phyloP scores from a whole-genome alignment of 2,797 vertebrate genomes.

The Epinephelus awoara region DNA sequence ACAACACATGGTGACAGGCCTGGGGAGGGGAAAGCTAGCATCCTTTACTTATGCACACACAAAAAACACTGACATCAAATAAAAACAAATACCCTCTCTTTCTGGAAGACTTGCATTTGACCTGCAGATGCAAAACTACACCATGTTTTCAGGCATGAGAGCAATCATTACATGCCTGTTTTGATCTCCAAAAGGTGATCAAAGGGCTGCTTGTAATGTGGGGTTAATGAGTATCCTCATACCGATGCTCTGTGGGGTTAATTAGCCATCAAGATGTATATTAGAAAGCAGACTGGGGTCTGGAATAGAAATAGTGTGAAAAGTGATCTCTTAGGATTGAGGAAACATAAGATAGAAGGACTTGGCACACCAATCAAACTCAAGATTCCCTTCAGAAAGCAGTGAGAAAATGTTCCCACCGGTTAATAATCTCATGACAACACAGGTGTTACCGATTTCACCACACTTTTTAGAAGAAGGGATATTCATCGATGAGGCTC shows the following conservation, averaged over 20 bases:
- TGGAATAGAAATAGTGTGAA: conserved; percentile 2
- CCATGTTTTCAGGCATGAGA: conserved; percentile 1
- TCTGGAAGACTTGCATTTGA: conserved; percentile 15
- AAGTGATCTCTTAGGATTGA: conserved; percentile 40
- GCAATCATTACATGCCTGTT: conserved; percentile 3
- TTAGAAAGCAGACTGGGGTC: neutral
- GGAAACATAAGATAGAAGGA: conserved; percentile 41
- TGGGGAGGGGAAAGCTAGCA: neutral
- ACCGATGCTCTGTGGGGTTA: conserved; percentile 22
- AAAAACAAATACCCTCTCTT: neutral
- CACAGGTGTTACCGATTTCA: too few relatives aligned
- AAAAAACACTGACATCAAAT: conserved; percentile 4
- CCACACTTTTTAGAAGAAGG: too few relatives aligned
- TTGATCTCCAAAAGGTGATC: conserved; percentile 21
- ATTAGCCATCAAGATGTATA: conserved; percentile 25
- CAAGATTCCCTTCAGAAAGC: conserved; percentile 1
- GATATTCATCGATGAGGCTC: too few relatives aligned
- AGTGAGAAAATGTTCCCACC: too few relatives aligned
- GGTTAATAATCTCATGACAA: too few relatives aligned
- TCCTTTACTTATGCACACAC: neutral
- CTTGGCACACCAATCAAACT: conserved; percentile 19
- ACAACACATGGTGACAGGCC: conserved; percentile 33
- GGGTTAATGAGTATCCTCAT: conserved; percentile 32
- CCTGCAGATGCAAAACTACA: neutral
- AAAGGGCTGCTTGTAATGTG: conserved; percentile 14